These are phyloP conservation scores for Ambastaia sidthimunki DNA, from an alignment of 2,797 vertebrate genomes.

Conservation along the genomic window DNA sequence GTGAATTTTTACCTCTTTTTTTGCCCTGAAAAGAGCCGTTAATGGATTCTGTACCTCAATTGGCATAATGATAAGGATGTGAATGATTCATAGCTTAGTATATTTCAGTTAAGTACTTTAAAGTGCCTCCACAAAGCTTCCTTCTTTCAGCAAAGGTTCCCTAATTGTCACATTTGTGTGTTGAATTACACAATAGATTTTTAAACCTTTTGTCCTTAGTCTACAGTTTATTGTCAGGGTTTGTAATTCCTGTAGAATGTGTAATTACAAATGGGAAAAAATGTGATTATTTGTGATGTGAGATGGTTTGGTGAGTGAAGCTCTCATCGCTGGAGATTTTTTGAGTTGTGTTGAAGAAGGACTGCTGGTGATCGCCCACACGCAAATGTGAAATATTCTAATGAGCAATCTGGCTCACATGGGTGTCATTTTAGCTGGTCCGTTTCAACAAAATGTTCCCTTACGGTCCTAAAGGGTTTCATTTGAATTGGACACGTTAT, in stretches of 20 bases:
- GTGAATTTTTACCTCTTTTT: constrained; percentile 32
- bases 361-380: constrained; percentile 78
- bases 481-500: constrained; percentile 45
- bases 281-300: constrained; percentile 57
- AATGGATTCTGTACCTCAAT: constrained; percentile 61
- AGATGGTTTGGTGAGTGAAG: constrained; percentile 65
- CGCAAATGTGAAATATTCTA: constrained; percentile 83
- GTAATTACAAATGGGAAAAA: constrained; percentile 45
- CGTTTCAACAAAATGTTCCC: constrained; percentile 55
- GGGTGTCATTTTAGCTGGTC: constrained; percentile 66
- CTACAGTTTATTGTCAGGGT: constrained; percentile 5
- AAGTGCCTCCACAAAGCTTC: constrained; percentile 53
- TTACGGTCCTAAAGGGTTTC: constrained; percentile 41
- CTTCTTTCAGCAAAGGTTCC: constrained; percentile 49
- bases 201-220: constrained; percentile 44
- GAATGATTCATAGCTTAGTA: constrained; percentile 59
- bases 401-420: constrained; percentile 81
- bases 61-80: constrained; percentile 59
- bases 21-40: constrained; percentile 53
- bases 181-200: constrained; percentile 60
- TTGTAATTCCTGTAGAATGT: constrained; percentile 34
- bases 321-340: constrained; percentile 72
- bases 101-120: constrained; percentile 57
- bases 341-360: constrained; percentile 66
- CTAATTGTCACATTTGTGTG: constrained; percentile 60